Percentiles rank a stretch among this genome's conserved stretches.
Conservation (phyloP, 2,113 vertebrate species). For the Paramisgurnus dabryanus region DNA sequence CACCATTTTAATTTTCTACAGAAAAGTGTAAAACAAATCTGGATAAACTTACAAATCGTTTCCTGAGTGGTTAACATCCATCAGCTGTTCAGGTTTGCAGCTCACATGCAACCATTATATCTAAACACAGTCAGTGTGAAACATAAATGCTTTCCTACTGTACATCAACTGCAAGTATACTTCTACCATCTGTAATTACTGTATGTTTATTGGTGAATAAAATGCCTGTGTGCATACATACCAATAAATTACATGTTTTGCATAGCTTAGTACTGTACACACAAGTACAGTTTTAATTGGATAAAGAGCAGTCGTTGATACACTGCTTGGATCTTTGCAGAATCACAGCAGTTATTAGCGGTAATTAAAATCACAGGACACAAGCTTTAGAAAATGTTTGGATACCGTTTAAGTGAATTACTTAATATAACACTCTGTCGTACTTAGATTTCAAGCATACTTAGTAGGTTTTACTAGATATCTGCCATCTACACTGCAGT, state of each 20-base stretch:
- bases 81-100: background rate
- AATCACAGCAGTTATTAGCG: constrained; percentile 2
- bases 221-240: background rate
- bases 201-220: constrained; percentile 21
- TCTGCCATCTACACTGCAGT: background rate
- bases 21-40: background rate
- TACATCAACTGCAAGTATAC: background rate
- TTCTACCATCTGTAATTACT: constrained; percentile 4
- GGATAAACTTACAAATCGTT: background rate
- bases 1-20: background rate
- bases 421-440: background rate
- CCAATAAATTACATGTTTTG: constrained; percentile 17
- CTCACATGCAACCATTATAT: background rate
- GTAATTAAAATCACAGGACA: background rate
- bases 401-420: background rate
- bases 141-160: background rate
- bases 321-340: background rate
- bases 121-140: background rate
- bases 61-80: background rate
- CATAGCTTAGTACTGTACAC: background rate
- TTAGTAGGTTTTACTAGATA: background rate
- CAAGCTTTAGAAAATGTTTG: background rate
- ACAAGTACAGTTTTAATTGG: constrained; percentile 34
- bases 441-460: too few species aligned
- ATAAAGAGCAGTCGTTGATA: constrained; percentile 8